Percentiles rank a stretch among this genome's conserved stretches.
Conservation (phyloP, 2,888 invertebrate genomes). For the Gasteruption jaculator region DNA sequence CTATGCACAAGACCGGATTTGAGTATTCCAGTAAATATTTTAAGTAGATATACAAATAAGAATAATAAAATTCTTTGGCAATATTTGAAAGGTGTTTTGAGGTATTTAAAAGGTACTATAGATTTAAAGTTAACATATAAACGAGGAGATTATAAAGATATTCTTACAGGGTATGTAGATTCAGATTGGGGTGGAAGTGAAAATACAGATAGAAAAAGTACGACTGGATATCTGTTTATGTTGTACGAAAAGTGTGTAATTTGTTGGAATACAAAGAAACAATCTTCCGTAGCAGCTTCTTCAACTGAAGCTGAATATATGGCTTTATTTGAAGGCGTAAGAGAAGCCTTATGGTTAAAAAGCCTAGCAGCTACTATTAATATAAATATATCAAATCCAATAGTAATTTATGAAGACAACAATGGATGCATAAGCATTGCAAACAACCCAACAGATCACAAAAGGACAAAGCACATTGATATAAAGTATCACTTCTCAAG, state of each 20-base stretch:
- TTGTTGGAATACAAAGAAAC: constrained; percentile 26
- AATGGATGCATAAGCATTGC: constrained; percentile 36
- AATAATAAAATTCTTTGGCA: constrained; percentile 12
- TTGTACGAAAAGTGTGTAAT: constrained; percentile 22
- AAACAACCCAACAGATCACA: constrained; percentile 30
- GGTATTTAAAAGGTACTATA: too few species aligned
- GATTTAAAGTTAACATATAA: constrained; percentile 8
- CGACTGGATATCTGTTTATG: constrained; percentile 21
- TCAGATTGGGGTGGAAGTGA: constrained; percentile 18
- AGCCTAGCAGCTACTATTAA: constrained; percentile 29
- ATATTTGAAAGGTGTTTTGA: constrained; percentile 4
- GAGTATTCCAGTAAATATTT: constrained; percentile 11
- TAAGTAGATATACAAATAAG: constrained; percentile 10
- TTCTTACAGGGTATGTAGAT: constrained; percentile 13
- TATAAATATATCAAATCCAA: constrained; percentile 22
- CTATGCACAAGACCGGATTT: constrained; percentile 13
- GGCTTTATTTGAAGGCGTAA: constrained; percentile 32
- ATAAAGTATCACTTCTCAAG: constrained; percentile 31
- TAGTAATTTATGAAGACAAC: constrained; percentile 36
- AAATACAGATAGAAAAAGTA: constrained; percentile 18
- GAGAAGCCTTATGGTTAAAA: constrained; percentile 37
- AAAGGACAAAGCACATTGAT: constrained; percentile 36
- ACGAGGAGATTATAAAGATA: constrained; percentile 10
- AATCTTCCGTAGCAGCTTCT: constrained; percentile 24
- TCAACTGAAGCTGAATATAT: constrained; percentile 23